Conservation (phyloP, 2,797 vertebrate genomes). For the Linurgus olivaceus region DNA sequence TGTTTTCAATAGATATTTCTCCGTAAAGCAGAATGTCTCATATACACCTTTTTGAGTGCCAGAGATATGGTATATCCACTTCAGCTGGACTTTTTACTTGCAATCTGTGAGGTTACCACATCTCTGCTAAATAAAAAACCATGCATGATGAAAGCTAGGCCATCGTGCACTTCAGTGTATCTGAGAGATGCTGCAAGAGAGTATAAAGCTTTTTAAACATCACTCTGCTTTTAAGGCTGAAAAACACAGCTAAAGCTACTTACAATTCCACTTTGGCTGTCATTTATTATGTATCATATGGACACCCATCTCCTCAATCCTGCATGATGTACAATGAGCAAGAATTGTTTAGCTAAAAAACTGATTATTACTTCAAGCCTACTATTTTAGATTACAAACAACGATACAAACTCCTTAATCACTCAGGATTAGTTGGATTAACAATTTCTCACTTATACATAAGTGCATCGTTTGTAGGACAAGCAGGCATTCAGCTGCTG, state of each 20-base stretch:
- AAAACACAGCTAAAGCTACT: conserved; percentile 17
- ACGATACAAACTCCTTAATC: not conserved
- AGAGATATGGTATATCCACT: not conserved
- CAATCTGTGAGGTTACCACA: not conserved
- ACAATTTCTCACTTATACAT: conserved; percentile 8
- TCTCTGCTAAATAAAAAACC: not conserved
- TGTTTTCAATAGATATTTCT: not conserved
- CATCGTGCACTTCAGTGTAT: not conserved
- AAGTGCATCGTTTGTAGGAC: conserved; percentile 18
- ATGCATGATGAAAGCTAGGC: not conserved
- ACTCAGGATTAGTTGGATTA: not conserved
- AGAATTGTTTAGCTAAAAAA: not conserved
- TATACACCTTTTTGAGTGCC: not conserved
- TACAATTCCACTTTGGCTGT: not conserved
- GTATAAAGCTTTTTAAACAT: conserved; percentile 7
- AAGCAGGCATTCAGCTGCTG: conserved; percentile 30
- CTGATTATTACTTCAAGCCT: not conserved
- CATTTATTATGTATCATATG: not conserved
- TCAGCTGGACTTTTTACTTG: not conserved
- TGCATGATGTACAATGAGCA: not conserved
- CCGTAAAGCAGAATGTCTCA: not conserved
- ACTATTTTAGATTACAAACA: conserved; percentile 9
- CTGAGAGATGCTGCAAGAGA: not conserved
- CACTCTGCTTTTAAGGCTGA: not conserved
- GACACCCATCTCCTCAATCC: not conserved